Base-by-base conservation (phyloP, 2,888 invertebrate species). In the Didymodactylos carnosus region DNA sequence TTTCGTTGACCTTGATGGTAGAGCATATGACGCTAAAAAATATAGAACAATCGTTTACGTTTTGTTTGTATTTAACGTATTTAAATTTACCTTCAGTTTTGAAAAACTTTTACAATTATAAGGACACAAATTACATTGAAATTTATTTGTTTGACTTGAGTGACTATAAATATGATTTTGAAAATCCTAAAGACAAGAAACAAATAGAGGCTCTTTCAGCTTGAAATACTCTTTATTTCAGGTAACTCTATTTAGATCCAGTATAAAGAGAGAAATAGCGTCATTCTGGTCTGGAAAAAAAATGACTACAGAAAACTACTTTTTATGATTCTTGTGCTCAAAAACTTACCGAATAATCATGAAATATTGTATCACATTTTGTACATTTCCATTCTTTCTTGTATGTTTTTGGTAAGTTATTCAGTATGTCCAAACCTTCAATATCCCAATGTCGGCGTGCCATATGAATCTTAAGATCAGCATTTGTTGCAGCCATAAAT, bases 101-200 rank as follows among this genome's bases (percentile, higher is more conserved):
- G 71, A 71, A 39, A 62, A 72, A 71, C 69, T 74, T 74, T 74
- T 74, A 53, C 74, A 74, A 74, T 74, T 74, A 23, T 74, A 74
- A 5, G 71, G 62, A 51, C 74, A 74, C 49, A 71, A 43, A 19
- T 71, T 62, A 39, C 74, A 74, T 71, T 71, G 71, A 69, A 71
- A 74, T 46, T 69, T 51, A 46, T 74, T 74, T 40, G 71, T 62
- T 25, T 53, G 53, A 69, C 74, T 74, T 11, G 74, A 71, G 49
- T 74, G 74, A 43, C 69, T 53, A n/a, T 74, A 74, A 40, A 74
- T 71, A 62, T 74, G 74, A 53, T 62, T 72, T 53, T 74, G 74
- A 43, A 71, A 74, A 16, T 74, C 74, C 69, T 74, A 27, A 8
- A 23, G 7, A 41, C 39, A 39, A 72, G 39, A 19, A 69, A 25